Base-by-base conservation (phyloP, 2,888 invertebrate species). In the Stictocephala bisonia region DNA sequence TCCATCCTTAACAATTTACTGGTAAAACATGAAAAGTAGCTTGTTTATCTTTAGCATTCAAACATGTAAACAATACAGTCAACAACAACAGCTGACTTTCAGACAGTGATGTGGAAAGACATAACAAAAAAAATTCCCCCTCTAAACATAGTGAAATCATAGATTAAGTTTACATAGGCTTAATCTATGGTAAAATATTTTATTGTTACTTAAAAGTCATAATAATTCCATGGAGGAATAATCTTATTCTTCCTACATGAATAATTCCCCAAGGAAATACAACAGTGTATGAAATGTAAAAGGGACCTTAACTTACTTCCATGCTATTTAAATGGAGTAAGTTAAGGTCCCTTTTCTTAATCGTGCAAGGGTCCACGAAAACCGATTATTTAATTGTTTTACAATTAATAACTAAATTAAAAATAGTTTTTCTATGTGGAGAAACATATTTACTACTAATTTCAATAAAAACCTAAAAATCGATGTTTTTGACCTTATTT, bases 311-410 rank as follows among this genome's bases (percentile, higher is more conserved):
- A 44, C 44, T 44, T 44, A 24, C 26, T 26, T 7, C 50, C 53
- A 53, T 7, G 53, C 53, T 53, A 53, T 53, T 53, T 53, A 53
- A 53, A 53, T 53, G 22, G 26, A 53, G 53, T 53, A 53, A 53
- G 53, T 53, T 53, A 53, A 53, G 53, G 53, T 53, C 53, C 22
- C 53, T 53, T 53, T 53, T 53, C 6, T 53, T 44, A 9, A 44
- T 44, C 6, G 44, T 44, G 44, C 44, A 44, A 44, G 44, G 44
- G 44, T 44, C 44, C 44, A 44, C 7, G 44, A 44, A 44, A 44
- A 44, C 44, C 44, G n/a, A 44, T 44, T 9, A 9, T 7, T 44
- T 6, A 13, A 44, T 44, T 6, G 6, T 44, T 44, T 44, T 9
- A 44, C 6, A 44, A 6, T 44, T 9, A 44, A 9, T 44, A 44